Base-by-base conservation (phyloP, 2,888 invertebrate genomes). In the Ennomos quercinarius region DNA sequence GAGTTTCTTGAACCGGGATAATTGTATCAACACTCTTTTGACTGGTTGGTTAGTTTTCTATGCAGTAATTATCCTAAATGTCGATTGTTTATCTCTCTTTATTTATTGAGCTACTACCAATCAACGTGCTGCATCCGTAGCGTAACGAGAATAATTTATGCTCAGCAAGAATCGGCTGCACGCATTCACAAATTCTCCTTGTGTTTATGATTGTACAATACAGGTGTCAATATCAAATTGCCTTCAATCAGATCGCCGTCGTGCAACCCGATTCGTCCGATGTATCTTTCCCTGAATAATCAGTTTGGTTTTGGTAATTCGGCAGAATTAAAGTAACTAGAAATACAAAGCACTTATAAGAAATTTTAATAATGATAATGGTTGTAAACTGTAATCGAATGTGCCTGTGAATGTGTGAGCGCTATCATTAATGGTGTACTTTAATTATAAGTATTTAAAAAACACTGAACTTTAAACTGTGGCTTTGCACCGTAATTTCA, bases 271-370 rank as follows among this genome's bases (percentile, higher is more conserved):
- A 27, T 27, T 27, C 27, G 27, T 27, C 27, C 27, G 27, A 27
- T 27, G 39, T 41, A 58, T 66, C 34, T 70, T 35, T 6, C 17
- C 3, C 37, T 42, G 12, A 36, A 50, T 34, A 12, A 38, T 42
- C 10, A 41, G 39, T 37, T 13, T 9, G 12, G 46, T 59, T 78
- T 81, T 83, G 86, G 87, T 86, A 81, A 84, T 87, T 87, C 87
- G 87, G 82, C 86, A 84, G 78, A 73, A 69, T 80, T 77, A 73
- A 77, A 27, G 73, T 78, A 27, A 12, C 9, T 50, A 50, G 44
- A 50, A 40, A 40, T 17, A 57, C 12, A 46, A 37, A 50, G 38
- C 50, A 45, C 45, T 43, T 11, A 17, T 55, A 51, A 51, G 37
- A 42, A 8, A 36, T 76, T 80, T 77, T 72, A 65, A 61, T 49